Percentiles rank a stretch among this genome's conserved stretches.
Conservation (phyloP, 1,140 invertebrate species). For the Panulirus ornatus region DNA sequence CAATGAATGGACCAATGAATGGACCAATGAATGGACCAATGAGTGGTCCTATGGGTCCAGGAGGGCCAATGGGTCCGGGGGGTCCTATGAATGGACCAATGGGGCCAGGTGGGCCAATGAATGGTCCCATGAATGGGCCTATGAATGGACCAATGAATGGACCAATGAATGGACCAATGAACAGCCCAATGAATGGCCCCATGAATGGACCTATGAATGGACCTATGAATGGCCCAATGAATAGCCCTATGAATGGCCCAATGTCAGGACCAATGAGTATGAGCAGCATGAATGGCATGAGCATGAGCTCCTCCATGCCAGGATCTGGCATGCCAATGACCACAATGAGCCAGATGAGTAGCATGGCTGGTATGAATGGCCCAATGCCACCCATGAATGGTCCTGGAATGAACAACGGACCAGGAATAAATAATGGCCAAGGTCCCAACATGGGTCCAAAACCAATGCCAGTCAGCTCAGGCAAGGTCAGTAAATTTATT, state of each 20-base stretch:
- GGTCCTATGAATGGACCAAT: conserved; percentile 77
- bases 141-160: conserved; percentile 74
- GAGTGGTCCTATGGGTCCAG: conserved; percentile 73
- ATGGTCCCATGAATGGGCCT: conserved; percentile 68
- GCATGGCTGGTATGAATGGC: conserved; percentile 75
- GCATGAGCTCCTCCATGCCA: conserved; percentile 75
- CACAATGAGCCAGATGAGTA: conserved; percentile 68
- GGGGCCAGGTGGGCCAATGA: conserved; percentile 72
- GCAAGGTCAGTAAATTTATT: conserved; percentile 83
- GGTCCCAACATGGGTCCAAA: conserved; percentile 79
- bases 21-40: conserved; percentile 76
- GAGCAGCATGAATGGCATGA: conserved; percentile 75
- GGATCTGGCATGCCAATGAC: conserved; percentile 71
- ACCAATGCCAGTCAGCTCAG: conserved; percentile 92
- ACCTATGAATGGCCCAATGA: conserved; percentile 77
- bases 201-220: conserved; percentile 77
- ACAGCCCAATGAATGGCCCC: conserved; percentile 63
- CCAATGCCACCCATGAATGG: conserved; percentile 76
- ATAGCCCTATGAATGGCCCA: conserved; percentile 76
- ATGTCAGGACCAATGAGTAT: conserved; percentile 75
- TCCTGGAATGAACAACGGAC: conserved; percentile 79
- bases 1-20: conserved; percentile 76
- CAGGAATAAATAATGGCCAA: conserved; percentile 75
- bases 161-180: conserved; percentile 66
- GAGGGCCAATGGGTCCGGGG: conserved; percentile 75